Conservation (phyloP, 2,113 vertebrate species). For the zebrafish (Danio rerio) region DNA sequence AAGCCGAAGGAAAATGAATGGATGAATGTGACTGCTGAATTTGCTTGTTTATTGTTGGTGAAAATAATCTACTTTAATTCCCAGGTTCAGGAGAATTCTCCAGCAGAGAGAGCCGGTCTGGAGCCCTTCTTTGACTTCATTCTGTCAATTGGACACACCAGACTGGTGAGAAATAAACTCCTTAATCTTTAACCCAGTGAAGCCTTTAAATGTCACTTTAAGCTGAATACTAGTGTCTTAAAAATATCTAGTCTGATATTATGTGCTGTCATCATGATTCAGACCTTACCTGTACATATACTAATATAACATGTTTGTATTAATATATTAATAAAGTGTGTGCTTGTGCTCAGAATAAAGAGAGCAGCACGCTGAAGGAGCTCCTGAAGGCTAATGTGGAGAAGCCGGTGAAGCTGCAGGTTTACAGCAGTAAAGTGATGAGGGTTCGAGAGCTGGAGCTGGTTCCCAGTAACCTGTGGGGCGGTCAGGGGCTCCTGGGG, state of each 20-base stretch:
- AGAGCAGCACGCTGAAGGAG: constrained; percentile 89
- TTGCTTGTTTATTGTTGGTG: not conserved
- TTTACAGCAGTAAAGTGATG: constrained; percentile 89
- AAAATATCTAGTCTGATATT: too few species aligned
- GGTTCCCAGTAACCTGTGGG: constrained; percentile 94
- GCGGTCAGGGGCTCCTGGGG: constrained; percentile 93
- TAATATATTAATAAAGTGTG: not conserved
- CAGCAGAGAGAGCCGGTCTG: constrained; percentile 88
- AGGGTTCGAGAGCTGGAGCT: constrained; percentile 89
- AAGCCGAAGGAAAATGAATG: too few species aligned
- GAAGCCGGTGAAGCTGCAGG: constrained; percentile 88
- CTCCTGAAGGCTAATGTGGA: constrained; percentile 91
- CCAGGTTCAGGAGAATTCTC: constrained; percentile 92
- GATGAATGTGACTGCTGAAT: too few species aligned
- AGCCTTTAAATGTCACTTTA: too few species aligned
- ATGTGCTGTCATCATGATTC: too few species aligned
- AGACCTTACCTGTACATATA: too few species aligned
- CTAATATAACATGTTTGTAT: too few species aligned
- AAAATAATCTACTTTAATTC: not conserved
- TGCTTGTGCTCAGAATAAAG: constrained; percentile 82
- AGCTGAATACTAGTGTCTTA: too few species aligned
- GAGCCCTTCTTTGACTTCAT: constrained; percentile 97
- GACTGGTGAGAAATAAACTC: constrained; percentile 73
- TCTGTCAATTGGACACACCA: constrained; percentile 86
- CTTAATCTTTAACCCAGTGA: not conserved